A percentile compares a stretch with the other conserved stretches of the same genome.
phyloP scores from a whole-genome alignment of 2,113 vertebrate genomes.

The Cranoglanis bouderius region DNA sequence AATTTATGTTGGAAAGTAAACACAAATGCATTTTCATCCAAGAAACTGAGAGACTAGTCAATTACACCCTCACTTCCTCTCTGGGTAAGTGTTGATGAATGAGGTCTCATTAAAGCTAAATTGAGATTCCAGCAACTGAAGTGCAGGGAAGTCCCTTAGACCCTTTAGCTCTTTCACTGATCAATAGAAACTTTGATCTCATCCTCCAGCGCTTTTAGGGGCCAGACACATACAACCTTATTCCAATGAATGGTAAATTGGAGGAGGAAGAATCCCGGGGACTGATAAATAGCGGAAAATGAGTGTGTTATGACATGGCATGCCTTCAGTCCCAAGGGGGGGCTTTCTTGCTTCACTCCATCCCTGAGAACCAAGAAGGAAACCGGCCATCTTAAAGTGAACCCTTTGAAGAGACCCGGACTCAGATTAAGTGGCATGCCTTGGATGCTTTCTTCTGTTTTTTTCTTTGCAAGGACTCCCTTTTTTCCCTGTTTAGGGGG shows the following conservation, averaged over 20 bases:
- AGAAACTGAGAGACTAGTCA: slow-evolving; percentile 24
- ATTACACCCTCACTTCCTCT: slow-evolving; percentile 36
- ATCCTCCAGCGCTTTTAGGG: slow-evolving; percentile 53
- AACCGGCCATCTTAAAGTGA: slow-evolving; percentile 62
- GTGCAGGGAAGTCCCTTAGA: slow-evolving; percentile 52
- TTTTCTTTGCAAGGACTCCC: slow-evolving; percentile 48
- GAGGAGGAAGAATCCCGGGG: slow-evolving; percentile 68
- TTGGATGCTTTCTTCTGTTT: slow-evolving; percentile 65
- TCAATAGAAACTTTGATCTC: slow-evolving; percentile 73
- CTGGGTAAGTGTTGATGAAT: slow-evolving; percentile 47
- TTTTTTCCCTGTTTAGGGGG: slow-evolving; percentile 41
- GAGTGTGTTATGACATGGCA: slow-evolving; percentile 70
- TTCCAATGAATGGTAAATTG: slow-evolving; percentile 67
- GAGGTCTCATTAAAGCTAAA: slow-evolving; percentile 58
- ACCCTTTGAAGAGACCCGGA: slow-evolving; percentile 72
- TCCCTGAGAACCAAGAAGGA: slow-evolving; percentile 69
- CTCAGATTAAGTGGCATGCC: slow-evolving; percentile 71
- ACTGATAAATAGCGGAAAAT: slow-evolving; percentile 73
- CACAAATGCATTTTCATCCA: slow-evolving; percentile 29
- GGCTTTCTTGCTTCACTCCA: slow-evolving; percentile 65
- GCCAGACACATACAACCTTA: slow-evolving; percentile 66
- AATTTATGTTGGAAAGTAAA: slow-evolving; percentile 26
- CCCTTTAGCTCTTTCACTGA: slow-evolving; percentile 59
- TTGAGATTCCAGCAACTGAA: slow-evolving; percentile 55
- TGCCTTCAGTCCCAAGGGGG: slow-evolving; percentile 77